Evolutionary conservation across 2,797 vertebrate species (phyloP), one percentile per base, ranked within the genome.

Genomic region (Sebastes dallii): DNA sequence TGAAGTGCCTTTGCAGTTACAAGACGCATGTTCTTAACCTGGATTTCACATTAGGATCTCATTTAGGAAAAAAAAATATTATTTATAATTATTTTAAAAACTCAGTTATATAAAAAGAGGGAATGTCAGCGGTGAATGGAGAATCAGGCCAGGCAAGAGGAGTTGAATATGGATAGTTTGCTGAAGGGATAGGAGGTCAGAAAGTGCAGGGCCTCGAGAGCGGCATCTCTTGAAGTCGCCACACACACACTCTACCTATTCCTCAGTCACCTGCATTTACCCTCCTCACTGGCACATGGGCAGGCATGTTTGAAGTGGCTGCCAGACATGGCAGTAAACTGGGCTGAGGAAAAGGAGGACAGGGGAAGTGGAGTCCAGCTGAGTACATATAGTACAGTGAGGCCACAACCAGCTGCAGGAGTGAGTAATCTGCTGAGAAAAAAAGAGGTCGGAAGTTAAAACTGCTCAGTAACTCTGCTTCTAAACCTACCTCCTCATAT

Each of bases 361-460:
- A 60, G 69, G 30, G 88, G 83, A 78, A 77, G 89, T 54, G 24
- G 73, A 80, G 77, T 87, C 86, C 90, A 91, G 88, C 88, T 90
- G 90, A 90, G 86, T 86, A 86, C 84, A 92, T 83, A 82, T 12
- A 75, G 36, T 60, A 81, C 18, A 75, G 32, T 60, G 62, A 69
- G 77, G 30, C 32, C 54, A 16, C 79, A 78, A 65, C 68, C 88
- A 88, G 88, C 88, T 88, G 85, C 84, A 88, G 30, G 30, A 10
- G 52, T 75, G 73, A 82, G 27, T 66, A 72, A 81, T 79, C 69
- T 72, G 55, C 56, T 30, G 78, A 87, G 69, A 58, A 81, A 76
- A 80, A 39, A 30, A 62, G 50, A 50, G 42, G 59, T 46, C 27
- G 58, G 65, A 83, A 73, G 80, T 61, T 29, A 80, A 75, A 86